Evolutionary conservation across 2,113 vertebrate genomes (phyloP).

Genomic region (Indicator indicator): DNA sequence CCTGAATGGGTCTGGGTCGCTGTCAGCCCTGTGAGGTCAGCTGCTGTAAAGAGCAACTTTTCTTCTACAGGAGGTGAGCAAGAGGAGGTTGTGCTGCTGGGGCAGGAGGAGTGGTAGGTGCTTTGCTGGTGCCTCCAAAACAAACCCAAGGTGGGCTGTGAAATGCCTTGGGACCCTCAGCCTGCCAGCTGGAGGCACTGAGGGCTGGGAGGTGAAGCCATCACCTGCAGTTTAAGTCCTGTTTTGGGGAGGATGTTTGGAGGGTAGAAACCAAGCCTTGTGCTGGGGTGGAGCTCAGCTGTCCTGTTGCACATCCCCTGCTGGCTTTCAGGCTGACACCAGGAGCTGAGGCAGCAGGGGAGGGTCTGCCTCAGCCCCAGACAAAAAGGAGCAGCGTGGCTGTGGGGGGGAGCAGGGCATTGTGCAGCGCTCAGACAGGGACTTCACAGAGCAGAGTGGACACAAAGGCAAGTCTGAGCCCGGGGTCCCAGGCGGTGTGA

Average conservation of each 20-base stretch:
- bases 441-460: conserved; percentile 73
- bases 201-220: not conserved
- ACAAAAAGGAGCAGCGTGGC: conserved; percentile 77
- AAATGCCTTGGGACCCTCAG: not conserved
- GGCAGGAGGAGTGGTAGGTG: not conserved
- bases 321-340: not conserved
- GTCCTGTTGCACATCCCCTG: not conserved
- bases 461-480: conserved; percentile 81
- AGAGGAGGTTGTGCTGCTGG: not conserved
- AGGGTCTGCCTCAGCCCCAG: conserved; percentile 61
- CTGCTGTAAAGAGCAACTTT: not conserved
- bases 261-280: not conserved
- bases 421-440: conserved; percentile 77
- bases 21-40: not conserved
- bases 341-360: not conserved
- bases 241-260: not conserved
- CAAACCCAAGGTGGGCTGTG: not conserved
- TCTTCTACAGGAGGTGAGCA: not conserved
- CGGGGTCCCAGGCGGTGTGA: conserved; percentile 74
- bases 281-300: not conserved
- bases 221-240: fast-evolving
- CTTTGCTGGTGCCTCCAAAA: not conserved
- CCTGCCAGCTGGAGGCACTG: not conserved
- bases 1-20: not conserved
- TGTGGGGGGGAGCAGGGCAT: conserved; percentile 73